Base-by-base conservation (phyloP, 2,797 vertebrate species). In the Salarias fasciatus region DNA sequence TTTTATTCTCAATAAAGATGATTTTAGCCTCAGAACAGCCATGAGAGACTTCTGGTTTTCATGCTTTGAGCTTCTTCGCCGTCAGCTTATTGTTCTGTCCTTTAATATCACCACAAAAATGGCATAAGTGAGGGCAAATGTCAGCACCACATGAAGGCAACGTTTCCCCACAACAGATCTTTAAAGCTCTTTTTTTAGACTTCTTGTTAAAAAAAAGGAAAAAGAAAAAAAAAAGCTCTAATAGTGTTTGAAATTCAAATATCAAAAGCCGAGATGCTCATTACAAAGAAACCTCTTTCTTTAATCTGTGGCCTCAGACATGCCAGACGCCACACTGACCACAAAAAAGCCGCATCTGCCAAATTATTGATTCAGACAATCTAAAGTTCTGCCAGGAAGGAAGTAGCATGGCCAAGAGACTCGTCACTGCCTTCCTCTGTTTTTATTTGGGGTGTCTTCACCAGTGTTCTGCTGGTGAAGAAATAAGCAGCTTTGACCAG, bases 241-340 rank as follows among this genome's bases (percentile, higher is more conserved):
- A 62, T 77, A 50, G 61, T 67, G 52, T 72, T 73, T 63, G 33
- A 75, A 72, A 79, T 74, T 50, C 41, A 66, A 40, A 71, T 66
- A 69, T 81, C 52, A 82, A 75, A 86, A 47, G 29, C 62, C 15
- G 46, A 61, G 40, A 74, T 49, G 62, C 53, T 53, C 47, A 15
- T 67, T 65, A 64, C 56, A 79, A 72, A 82, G 66, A 82, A 69
- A 83, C 80, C 77, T 70, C 55, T 35, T 3, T 53, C 49, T 62
- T 58, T 58, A 43, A 72, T 62, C 41, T 42, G 52, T 24, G 44
- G 56, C 64, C 36, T 58, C 50, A 50, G 41, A 55, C 60, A 41
- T 73, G 56, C 36, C 31, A 29, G 14, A 35, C 41, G 49, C 41
- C 31, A 13, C 24, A 10, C 46, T 5, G n/a, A 50, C 72, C 72